Percentiles rank a stretch among this genome's conserved stretches.
These are phyloP conservation scores for Numenius phaeopus DNA, from an alignment of 2,797 vertebrate species.

Conservation along the genomic window DNA sequence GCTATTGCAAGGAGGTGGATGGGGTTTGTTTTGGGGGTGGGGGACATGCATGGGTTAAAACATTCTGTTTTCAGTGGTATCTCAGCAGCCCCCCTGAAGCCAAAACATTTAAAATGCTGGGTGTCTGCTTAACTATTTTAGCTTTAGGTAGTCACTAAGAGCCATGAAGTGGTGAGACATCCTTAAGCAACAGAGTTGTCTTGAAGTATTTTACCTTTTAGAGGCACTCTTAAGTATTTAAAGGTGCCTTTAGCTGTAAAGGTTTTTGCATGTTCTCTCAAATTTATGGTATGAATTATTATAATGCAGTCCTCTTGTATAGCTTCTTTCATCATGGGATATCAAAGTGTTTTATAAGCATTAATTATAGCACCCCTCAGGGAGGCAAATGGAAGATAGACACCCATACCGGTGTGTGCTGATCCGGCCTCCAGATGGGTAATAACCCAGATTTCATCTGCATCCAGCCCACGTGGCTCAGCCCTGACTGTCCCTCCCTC, in stretches of 20 bases:
- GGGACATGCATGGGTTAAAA: neutral
- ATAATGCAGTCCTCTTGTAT: constrained; percentile 31
- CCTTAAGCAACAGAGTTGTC: constrained; percentile 22
- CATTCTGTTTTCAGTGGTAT: neutral
- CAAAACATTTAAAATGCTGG: neutral
- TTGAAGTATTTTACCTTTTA: constrained; percentile 49
- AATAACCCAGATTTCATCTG: neutral
- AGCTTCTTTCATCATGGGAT: constrained; percentile 64
- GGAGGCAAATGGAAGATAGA: neutral
- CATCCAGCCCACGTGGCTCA: neutral
- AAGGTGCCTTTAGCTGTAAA: constrained; percentile 67
- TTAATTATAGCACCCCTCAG: constrained; percentile 51
- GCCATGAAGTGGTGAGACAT: constrained; percentile 24
- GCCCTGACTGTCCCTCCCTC: neutral
- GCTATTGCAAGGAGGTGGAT: neutral
- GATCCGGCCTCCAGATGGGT: neutral
- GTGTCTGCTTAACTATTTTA: neutral
- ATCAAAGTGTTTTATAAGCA: constrained; percentile 63
- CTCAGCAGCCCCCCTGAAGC: neutral
- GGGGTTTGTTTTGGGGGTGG: neutral
- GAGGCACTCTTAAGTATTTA: constrained; percentile 49
- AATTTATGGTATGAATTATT: constrained; percentile 59
- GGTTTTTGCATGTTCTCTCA: constrained; percentile 57
- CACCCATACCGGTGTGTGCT: neutral
- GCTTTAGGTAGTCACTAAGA: constrained; percentile 33